Evolutionary conservation across 2,797 vertebrate genomes (phyloP), one percentile per base, ranked within the genome.

Genomic region (Netta rufina): DNA sequence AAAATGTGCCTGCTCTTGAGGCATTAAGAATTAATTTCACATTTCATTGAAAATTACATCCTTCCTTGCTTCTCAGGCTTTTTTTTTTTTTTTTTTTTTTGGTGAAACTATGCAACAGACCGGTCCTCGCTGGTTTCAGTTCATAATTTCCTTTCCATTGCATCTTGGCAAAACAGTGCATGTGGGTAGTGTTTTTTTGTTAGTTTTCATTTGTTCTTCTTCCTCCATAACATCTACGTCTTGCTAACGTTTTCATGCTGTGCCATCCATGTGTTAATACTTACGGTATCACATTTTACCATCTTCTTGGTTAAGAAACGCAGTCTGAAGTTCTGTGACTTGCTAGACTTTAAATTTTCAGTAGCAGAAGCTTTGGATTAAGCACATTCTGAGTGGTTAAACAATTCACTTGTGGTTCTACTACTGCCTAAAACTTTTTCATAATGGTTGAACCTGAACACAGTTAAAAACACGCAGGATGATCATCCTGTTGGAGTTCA

Each of bases 241-340:
- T 1, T 24, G 54, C 5, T 9, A 53, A 72, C 74, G 38, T 87
- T 84, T 84, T 39, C 28, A 75, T 54, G 41, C 10, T 2, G 0
- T 66, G 69, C 57, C 41, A 32, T 45, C n/a, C 54, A 5, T 6
- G 13, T 6, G 47, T 18, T 38, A 77, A 21, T 36, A 65, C 41
- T 72, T 62, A 45, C 64, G 53, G 9, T 70, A 16, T 43, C 30
- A 11, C 33, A 3, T 81, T 69, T 76, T 69, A 62, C 33, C 3
- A 0, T 0, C 0, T 45, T 84, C 49, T 58, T 66, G 27, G 7
- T 61, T 62, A 33, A 53, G 36, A 39, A 81, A 22, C 36, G 2
- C 1, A 47, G 25, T 32, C 61, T 20, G n/a, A 51, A 30, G 24
- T 45, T 57, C 61, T 16, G 9, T 5, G 7, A 56, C 22, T 56